These are phyloP conservation scores for Todiramphus saurophagus DNA, from an alignment of 2,113 vertebrate genomes.

Conservation along the genomic window DNA sequence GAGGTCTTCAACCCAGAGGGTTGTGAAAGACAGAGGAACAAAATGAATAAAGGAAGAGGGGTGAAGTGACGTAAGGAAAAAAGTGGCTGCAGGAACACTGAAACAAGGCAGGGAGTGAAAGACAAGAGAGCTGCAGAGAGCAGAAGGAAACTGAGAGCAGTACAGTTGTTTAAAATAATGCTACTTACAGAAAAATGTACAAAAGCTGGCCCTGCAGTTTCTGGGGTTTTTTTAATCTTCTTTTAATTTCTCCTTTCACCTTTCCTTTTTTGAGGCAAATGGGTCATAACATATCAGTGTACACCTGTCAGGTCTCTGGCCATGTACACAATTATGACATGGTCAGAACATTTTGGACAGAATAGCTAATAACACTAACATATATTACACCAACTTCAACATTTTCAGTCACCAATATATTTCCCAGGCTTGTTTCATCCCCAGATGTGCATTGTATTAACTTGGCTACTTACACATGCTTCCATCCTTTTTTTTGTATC, in stretches of 20 bases:
- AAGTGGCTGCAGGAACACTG: neutral
- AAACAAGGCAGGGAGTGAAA: neutral
- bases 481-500: neutral
- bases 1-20: neutral
- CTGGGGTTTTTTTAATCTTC: fast-evolving
- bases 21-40: neutral
- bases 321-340: fast-evolving
- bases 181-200: neutral
- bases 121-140: neutral
- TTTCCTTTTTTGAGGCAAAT: neutral
- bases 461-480: neutral
- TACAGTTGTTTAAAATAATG: neutral
- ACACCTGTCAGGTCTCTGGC: neutral
- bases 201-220: neutral
- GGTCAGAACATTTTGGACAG: neutral
- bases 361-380: neutral
- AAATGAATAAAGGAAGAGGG: neutral
- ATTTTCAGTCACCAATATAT: neutral
- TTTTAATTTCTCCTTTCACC: neutral
- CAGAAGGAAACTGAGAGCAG: neutral
- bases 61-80: neutral
- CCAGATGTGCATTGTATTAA: neutral
- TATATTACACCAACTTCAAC: neutral
- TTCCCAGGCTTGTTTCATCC: neutral
- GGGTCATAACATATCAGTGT: neutral